These are phyloP conservation scores for Epistrophe grossulariae DNA, from an alignment of 2,888 invertebrate genomes.

Conservation along the genomic window DNA sequence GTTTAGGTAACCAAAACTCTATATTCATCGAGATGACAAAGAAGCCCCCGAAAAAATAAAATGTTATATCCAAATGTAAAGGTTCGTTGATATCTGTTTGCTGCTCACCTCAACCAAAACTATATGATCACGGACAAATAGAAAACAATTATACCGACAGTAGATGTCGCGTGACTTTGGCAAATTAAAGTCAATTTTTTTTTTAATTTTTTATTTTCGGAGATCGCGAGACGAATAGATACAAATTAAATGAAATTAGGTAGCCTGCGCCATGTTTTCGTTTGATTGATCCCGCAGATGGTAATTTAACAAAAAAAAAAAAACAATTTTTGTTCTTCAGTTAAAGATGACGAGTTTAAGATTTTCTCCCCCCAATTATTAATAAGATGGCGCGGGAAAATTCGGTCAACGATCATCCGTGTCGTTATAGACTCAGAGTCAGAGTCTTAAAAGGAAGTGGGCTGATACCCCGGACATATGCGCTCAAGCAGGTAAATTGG, in stretches of 20 bases:
- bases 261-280: constrained; percentile 77
- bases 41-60: background rate
- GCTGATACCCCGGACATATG: constrained; percentile 62
- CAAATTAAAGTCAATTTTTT: constrained; percentile 62
- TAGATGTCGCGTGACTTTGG: constrained; percentile 71
- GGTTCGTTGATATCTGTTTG: constrained; percentile 15
- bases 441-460: constrained; percentile 63
- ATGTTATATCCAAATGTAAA: constrained; percentile 13
- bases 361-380: constrained; percentile 43
- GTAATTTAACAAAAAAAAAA: too few relatives aligned
- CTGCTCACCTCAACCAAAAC: constrained; percentile 43
- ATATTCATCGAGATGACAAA: constrained; percentile 24
- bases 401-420: constrained; percentile 50
- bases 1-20: background rate
- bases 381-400: constrained; percentile 71
- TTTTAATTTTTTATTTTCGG: constrained; percentile 32
- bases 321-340: constrained; percentile 31
- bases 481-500: constrained; percentile 68
- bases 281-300: constrained; percentile 82
- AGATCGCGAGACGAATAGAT: constrained; percentile 68
- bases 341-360: constrained; percentile 56
- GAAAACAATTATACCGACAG: constrained; percentile 69
- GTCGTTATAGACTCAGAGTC: background rate
- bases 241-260: constrained; percentile 75
- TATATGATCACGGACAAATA: constrained; percentile 67